Percentiles rank a stretch among this genome's conserved stretches.
phyloP scores from a whole-genome alignment of 1,140 invertebrate genomes.

The Eubasilissa regina region DNA sequence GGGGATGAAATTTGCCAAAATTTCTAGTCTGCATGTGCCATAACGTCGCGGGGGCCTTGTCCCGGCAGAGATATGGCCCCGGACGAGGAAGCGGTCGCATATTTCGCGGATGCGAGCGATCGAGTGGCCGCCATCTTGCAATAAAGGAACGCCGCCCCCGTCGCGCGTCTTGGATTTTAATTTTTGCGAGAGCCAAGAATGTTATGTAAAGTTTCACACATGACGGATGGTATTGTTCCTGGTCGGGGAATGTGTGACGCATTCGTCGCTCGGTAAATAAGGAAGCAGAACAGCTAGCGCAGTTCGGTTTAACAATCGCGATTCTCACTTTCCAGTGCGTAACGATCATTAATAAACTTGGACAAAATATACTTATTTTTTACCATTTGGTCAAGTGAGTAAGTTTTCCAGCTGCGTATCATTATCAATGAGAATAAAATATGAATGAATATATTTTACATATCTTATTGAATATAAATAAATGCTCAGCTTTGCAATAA shows the following conservation, averaged over 20 bases:
- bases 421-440: no score
- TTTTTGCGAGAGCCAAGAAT: background rate
- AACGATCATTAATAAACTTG: no score
- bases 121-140: slow-evolving; percentile 6
- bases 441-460: no score
- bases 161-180: slow-evolving; percentile 1
- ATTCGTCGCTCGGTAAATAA: background rate
- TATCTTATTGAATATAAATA: no score
- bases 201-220: background rate
- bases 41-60: slow-evolving; percentile 23
- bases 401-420: no score
- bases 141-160: slow-evolving; percentile 2
- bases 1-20: slow-evolving; percentile 25
- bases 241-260: no score
- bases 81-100: background rate
- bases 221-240: background rate
- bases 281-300: no score
- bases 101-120: background rate
- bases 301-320: no score
- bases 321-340: no score
- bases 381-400: no score
- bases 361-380: no score
- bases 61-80: slow-evolving; percentile 15
- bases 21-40: slow-evolving; percentile 22
- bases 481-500: no score